A percentile compares a stretch with the other conserved stretches of the same genome.
phyloP scores from a whole-genome alignment of 2,797 vertebrate genomes.

The Monodelphis domestica region DNA sequence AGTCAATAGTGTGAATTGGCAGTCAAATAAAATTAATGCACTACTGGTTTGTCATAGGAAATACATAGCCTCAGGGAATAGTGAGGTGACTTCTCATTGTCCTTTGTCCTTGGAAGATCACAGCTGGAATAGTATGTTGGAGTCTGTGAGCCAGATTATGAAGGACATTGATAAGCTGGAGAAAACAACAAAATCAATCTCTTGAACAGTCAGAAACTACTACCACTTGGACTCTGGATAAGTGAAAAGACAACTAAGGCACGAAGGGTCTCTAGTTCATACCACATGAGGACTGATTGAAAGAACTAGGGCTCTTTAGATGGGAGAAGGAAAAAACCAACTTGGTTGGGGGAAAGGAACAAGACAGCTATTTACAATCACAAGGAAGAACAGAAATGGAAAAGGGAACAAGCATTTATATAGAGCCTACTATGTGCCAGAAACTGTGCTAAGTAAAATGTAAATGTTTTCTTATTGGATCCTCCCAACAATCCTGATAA shows the following conservation, averaged over 20 bases:
- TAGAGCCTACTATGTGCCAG: not conserved
- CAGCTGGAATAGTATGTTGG: not conserved
- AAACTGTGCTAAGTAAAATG: not conserved
- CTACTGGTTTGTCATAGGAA: not conserved
- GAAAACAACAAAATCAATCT: not conserved
- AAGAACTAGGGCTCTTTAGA: not conserved
- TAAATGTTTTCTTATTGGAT: not conserved
- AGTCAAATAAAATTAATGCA: not conserved
- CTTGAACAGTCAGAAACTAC: not conserved
- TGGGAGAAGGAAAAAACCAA: not conserved
- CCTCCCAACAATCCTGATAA: not conserved
- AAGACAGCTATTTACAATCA: not conserved
- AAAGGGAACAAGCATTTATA: not conserved
- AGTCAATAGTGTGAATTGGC: not conserved
- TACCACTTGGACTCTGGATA: not conserved
- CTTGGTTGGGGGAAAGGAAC: not conserved
- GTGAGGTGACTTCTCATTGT: not conserved
- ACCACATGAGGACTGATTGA: not conserved
- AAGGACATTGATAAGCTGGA: not conserved
- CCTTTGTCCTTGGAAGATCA: not conserved
- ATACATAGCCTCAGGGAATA: not conserved
- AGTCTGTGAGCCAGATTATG: not conserved
- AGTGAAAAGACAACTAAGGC: not conserved
- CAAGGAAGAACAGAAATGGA: not conserved
- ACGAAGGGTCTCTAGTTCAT: not conserved